phyloP scores from a whole-genome alignment of 2,888 invertebrate genomes.

The Zootermopsis nevadensis region DNA sequence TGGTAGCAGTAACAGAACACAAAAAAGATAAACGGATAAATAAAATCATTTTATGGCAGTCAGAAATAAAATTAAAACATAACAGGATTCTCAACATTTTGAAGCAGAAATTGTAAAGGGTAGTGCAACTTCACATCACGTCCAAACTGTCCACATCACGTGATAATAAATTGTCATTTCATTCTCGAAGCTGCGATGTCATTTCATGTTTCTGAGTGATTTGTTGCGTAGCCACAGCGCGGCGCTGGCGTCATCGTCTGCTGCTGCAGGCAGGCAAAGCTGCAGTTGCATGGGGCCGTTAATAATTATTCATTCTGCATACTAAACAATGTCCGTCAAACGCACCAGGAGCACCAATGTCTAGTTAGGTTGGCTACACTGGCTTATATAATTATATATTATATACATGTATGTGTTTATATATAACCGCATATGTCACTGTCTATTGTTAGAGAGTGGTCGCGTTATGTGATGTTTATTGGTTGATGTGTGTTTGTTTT shows the following conservation, averaged over 20 bases:
- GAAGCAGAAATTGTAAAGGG: neutral
- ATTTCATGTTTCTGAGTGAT: slow-evolving; percentile 41
- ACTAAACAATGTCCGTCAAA: slow-evolving; percentile 36
- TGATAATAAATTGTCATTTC: slow-evolving; percentile 39
- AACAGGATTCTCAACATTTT: neutral
- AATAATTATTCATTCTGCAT: slow-evolving; percentile 41
- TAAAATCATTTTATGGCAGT: slow-evolving; percentile 1
- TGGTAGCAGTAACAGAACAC: neutral
- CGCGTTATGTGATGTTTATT: slow-evolving; percentile 6
- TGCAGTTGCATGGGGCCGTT: slow-evolving; percentile 39
- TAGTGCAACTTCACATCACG: slow-evolving; percentile 12
- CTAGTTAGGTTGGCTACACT: neutral
- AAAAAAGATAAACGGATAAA: slow-evolving; percentile 25
- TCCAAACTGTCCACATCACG: slow-evolving; percentile 31
- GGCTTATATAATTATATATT: slow-evolving; percentile 29
- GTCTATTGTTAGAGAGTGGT: neutral
- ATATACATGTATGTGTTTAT: neutral
- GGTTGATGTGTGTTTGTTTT: slow-evolving; percentile 13
- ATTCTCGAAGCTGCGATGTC: slow-evolving; percentile 15
- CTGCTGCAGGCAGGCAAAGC: slow-evolving; percentile 33
- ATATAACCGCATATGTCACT: slow-evolving; percentile 11
- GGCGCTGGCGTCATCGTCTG: neutral
- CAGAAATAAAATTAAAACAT: neutral
- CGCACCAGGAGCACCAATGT: neutral
- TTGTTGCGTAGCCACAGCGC: slow-evolving; percentile 16